Base-by-base conservation (phyloP, 1,140 invertebrate species). In the Drosophila lowei region DNA sequence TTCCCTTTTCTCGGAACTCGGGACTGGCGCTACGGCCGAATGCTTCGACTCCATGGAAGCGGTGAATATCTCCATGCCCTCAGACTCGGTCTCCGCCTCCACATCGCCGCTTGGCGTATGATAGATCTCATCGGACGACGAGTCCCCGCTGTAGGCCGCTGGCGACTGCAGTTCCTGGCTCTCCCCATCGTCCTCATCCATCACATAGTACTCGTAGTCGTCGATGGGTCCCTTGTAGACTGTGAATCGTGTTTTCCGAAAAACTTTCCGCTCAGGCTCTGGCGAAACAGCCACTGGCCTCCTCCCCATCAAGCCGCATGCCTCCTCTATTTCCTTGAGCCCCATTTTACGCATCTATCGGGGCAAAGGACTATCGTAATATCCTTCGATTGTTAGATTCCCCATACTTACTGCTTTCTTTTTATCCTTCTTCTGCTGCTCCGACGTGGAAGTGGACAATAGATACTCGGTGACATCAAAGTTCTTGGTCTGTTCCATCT, bases 301-400 rank as follows among this genome's bases (percentile, higher is more conserved):
- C 50, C 11, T 11, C 4, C 3, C 38, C 44, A 57, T 49, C 0
- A 67, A 49, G 15, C 13, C 21, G 4, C 65, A 68, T 0, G 34
- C 44, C 13, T 55, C 34, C n/a, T 68, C 43, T 6, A 81, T 68
- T 44, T 85, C 81, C 8, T 16, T 18, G 1, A 85, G 47, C 0
- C 77, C 73, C 55, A 81, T 52, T 62, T 77, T 77, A 9, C 77
- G 81, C 2, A 54, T 59, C 81, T 85, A 49, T 3, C 13, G 38
- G 43, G 3, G 18, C n/a, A 56, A 9, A 43, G 18, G 1, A 11
- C 23, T 8, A 18, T 15, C 4, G 9, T n/a, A 16, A 25, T 8
- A n/a, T n/a, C n/a, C 28, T 28, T 28, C 0, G 25, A 46, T 16
- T 2, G 21, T 42, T 43, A 3, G 23, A 23, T 23, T 3, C 3